These are phyloP conservation scores for Hoplodrina ambigua DNA, from an alignment of 2,888 invertebrate genomes.

Conservation along the genomic window DNA sequence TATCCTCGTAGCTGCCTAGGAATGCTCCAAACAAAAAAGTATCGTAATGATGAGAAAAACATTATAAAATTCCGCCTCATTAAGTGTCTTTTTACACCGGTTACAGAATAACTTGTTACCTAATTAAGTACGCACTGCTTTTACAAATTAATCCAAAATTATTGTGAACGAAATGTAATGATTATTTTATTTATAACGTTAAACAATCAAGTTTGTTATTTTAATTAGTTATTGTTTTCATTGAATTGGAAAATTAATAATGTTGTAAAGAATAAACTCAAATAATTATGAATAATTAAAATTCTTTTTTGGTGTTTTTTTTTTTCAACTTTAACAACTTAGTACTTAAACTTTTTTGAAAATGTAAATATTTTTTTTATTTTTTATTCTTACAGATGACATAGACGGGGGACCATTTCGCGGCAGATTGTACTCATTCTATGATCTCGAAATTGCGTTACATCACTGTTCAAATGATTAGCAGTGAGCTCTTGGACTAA, in stretches of 20 bases:
- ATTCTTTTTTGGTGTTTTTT: conserved; percentile 1
- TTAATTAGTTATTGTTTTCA: conserved; percentile 16
- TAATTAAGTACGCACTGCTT: not conserved
- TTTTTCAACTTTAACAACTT: not conserved
- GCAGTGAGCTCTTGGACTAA: conserved; percentile 29
- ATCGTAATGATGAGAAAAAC: too few relatives aligned
- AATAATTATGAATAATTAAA: not conserved
- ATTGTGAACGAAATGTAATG: too few relatives aligned
- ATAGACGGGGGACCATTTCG: conserved; percentile 54
- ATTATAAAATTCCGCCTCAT: too few relatives aligned
- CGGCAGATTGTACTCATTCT: conserved; percentile 78
- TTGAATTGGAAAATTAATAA: not conserved
- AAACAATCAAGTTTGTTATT: conserved; percentile 2
- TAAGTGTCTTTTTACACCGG: too few relatives aligned
- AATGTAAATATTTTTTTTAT: conserved; percentile 17
- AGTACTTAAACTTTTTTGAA: not conserved
- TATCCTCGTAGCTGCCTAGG: too few relatives aligned
- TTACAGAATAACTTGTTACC: not conserved
- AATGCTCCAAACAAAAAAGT: too few relatives aligned
- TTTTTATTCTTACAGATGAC: conserved; percentile 67
- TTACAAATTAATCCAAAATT: not conserved
- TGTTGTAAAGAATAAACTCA: conserved; percentile 4
- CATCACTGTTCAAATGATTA: conserved; percentile 86
- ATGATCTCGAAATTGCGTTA: conserved; percentile 83
- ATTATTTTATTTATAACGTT: not conserved